These are phyloP conservation scores for Abrostola triplasia DNA, from an alignment of 2,888 invertebrate genomes.

Conservation along the genomic window DNA sequence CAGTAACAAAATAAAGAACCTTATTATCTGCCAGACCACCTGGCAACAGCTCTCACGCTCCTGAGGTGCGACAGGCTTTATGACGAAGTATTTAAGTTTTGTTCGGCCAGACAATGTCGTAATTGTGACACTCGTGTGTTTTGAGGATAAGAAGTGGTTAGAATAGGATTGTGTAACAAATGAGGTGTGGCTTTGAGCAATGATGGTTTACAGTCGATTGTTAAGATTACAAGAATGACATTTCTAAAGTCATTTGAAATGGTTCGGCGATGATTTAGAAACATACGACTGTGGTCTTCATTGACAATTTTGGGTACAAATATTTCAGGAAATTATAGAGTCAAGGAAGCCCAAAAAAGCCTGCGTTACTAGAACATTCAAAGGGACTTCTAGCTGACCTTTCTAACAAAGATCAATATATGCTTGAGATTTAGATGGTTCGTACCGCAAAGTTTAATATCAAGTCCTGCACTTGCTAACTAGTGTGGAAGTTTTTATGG, in stretches of 20 bases:
- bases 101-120: slow-evolving; percentile 29
- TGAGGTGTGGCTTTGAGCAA: slow-evolving; percentile 2
- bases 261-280: too few relatives aligned
- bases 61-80: slow-evolving; percentile 65
- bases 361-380: too few relatives aligned
- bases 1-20: slow-evolving; percentile 23
- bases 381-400: too few relatives aligned
- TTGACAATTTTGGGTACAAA: too few relatives aligned
- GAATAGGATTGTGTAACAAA: slow-evolving; percentile 4
- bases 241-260: not conserved
- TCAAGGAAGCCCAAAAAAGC: too few relatives aligned
- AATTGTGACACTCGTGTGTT: slow-evolving; percentile 44
- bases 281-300: too few relatives aligned
- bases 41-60: slow-evolving; percentile 33
- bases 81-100: slow-evolving; percentile 34
- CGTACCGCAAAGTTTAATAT: too few relatives aligned
- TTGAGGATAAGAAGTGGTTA: slow-evolving; percentile 4
- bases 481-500: too few relatives aligned
- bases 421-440: too few relatives aligned
- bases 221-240: slow-evolving; percentile 3
- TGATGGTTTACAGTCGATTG: slow-evolving; percentile 12
- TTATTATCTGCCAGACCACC: slow-evolving; percentile 34
- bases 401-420: too few relatives aligned
- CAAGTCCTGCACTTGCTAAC: too few relatives aligned
- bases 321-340: too few relatives aligned